Evolutionary conservation across 37 sponge, comb jelly and placozoan genomes (phyloP).

Genomic region (Chondrilla cf. caribensis): DNA sequence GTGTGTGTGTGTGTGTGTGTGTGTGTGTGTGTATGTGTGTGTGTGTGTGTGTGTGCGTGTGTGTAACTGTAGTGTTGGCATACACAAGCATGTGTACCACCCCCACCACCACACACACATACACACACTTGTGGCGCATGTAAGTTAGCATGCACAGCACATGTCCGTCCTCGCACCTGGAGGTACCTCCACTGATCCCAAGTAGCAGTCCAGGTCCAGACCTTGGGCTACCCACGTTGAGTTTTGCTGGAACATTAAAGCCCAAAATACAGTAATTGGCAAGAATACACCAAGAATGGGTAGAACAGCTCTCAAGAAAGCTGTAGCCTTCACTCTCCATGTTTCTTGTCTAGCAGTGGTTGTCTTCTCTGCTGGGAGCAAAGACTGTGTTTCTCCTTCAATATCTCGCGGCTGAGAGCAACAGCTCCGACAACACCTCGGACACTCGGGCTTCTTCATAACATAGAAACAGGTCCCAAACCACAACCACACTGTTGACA

Average conservation of each 20-base stretch:
- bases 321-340: background rate
- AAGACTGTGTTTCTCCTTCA: background rate
- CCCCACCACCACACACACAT: too few relatives aligned
- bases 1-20: too few relatives aligned
- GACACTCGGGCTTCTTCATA: constrained; percentile 40
- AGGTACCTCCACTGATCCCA: constrained; percentile 57
- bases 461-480: constrained; percentile 29
- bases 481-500: constrained; percentile 30
- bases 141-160: background rate
- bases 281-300: constrained; percentile 49
- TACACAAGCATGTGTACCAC: too few relatives aligned
- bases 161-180: too few relatives aligned
- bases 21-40: too few relatives aligned
- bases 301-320: constrained; percentile 4
- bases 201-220: constrained; percentile 59
- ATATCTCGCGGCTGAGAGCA: background rate
- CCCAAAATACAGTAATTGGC: constrained; percentile 70
- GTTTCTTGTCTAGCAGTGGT: background rate
- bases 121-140: background rate
- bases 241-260: constrained; percentile 73
- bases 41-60: too few relatives aligned
- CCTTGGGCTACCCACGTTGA: constrained; percentile 78
- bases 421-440: background rate
- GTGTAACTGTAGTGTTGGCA: too few relatives aligned
- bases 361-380: background rate